Percentiles rank a stretch among this genome's conserved stretches.
Evolutionary conservation across 1,140 invertebrate genomes (phyloP).

Genomic region (Ceratina calcarata): DNA sequence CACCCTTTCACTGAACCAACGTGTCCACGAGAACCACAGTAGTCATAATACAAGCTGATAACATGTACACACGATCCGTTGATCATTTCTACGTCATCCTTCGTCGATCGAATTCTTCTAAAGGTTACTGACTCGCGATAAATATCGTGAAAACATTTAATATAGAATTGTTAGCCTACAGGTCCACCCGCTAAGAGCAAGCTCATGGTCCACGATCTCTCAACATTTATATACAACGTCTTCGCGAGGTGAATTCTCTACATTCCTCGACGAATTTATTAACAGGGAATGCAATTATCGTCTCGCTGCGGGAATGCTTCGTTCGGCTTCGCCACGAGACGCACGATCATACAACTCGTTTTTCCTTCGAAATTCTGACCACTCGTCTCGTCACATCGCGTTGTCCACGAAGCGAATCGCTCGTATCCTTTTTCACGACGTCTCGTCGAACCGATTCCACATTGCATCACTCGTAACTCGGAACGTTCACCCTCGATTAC

Average conservation of each 20-base stretch:
- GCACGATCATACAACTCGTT: background rate
- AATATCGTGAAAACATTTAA: no score
- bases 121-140: background rate
- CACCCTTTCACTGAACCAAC: background rate
- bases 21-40: no score
- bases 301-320: conserved; percentile 58
- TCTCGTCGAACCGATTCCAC: background rate
- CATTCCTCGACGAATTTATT: conserved; percentile 3
- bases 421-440: no score
- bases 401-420: no score
- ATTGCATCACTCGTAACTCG: background rate
- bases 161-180: background rate
- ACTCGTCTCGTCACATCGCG: background rate
- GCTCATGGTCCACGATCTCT: conserved; percentile 23
- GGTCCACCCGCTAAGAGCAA: background rate
- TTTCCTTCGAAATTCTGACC: background rate
- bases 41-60: background rate
- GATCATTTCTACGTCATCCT: no score
- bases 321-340: conserved; percentile 45
- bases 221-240: conserved; percentile 52
- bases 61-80: no score
- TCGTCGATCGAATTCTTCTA: no score
- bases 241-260: background rate
- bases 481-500: background rate
- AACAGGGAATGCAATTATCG: conserved; percentile 56